phyloP scores from a whole-genome alignment of 2,113 vertebrate species.

The Vulpes lagopus region DNA sequence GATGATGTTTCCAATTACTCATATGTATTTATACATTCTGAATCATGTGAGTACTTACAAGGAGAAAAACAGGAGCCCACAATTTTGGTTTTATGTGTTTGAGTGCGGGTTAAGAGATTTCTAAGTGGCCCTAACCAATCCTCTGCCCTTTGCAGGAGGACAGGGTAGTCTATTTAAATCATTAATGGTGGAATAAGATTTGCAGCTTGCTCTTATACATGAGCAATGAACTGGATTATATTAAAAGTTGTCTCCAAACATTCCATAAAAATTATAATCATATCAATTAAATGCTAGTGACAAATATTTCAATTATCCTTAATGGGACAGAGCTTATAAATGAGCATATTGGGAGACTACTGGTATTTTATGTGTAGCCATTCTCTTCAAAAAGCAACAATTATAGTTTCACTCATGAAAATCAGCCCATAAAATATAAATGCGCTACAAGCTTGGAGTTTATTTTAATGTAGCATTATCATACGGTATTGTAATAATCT shows the following conservation, averaged over 20 bases:
- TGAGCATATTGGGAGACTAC: slow-evolving; percentile 70
- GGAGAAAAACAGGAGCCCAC: background rate
- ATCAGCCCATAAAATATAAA: slow-evolving; percentile 71
- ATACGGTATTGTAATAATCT: slow-evolving; percentile 12
- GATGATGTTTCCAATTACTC: slow-evolving; percentile 13
- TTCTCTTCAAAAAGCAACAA: slow-evolving; percentile 70
- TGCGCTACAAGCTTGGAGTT: slow-evolving; percentile 52
- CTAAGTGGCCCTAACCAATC: background rate
- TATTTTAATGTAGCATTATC: slow-evolving; percentile 74
- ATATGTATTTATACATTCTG: background rate
- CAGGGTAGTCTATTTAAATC: slow-evolving; percentile 29
- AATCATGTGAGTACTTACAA: background rate
- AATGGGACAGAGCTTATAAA: slow-evolving; percentile 79
- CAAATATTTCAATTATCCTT: slow-evolving; percentile 85
- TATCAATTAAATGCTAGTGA: slow-evolving; percentile 79
- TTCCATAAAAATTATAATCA: slow-evolving; percentile 80
- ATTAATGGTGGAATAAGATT: slow-evolving; percentile 37
- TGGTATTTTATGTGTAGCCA: slow-evolving; percentile 48
- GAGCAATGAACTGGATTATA: slow-evolving; percentile 53
- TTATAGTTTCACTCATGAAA: slow-evolving; percentile 64
- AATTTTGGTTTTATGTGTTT: background rate
- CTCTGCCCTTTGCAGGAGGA: background rate
- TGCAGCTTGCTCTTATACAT: background rate
- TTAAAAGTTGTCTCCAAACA: slow-evolving; percentile 68
- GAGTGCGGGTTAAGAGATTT: background rate